Evolutionary conservation across 2,888 invertebrate genomes (phyloP).

Genomic region (Rhagophthalmus giganteus): DNA sequence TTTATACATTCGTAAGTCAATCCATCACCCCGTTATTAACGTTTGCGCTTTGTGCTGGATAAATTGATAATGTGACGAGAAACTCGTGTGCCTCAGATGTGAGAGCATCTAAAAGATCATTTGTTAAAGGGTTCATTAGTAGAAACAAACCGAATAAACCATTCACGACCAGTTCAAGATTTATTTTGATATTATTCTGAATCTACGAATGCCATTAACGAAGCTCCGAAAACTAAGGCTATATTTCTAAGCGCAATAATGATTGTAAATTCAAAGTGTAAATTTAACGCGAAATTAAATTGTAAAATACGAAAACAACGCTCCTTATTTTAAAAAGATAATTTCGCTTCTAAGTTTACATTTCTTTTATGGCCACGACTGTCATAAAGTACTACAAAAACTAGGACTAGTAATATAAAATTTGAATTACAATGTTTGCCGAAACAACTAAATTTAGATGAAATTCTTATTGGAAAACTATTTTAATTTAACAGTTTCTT

Average conservation of each 20-base stretch:
- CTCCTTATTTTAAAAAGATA: slow-evolving; percentile 24
- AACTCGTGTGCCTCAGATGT: slow-evolving; percentile 34
- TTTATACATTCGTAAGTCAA: slow-evolving; percentile 46
- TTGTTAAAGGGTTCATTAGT: slow-evolving; percentile 44
- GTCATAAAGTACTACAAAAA: slow-evolving; percentile 31
- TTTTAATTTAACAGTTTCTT: slow-evolving; percentile 44
- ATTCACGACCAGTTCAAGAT: slow-evolving; percentile 2
- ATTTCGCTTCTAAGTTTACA: slow-evolving; percentile 29
- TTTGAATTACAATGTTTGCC: slow-evolving; percentile 36
- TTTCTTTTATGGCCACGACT: slow-evolving; percentile 30
- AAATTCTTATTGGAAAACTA: slow-evolving; percentile 36
- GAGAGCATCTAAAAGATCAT: slow-evolving; percentile 39
- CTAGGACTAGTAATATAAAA: slow-evolving; percentile 31
- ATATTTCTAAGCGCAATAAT: slow-evolving; percentile 4
- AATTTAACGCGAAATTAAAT: slow-evolving; percentile 17
- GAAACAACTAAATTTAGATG: slow-evolving; percentile 31
- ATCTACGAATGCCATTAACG: slow-evolving; percentile 8
- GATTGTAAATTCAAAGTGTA: slow-evolving; percentile 12
- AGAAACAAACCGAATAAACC: slow-evolving; percentile 40
- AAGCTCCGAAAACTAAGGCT: background rate
- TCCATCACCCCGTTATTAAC: slow-evolving; percentile 42
- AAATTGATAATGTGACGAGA: slow-evolving; percentile 41
- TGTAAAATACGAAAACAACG: slow-evolving; percentile 14
- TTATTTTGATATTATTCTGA: slow-evolving; percentile 2
- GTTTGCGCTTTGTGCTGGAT: slow-evolving; percentile 35